phyloP scores from a whole-genome alignment of 2,888 invertebrate species.

The Eudemis profundana region DNA sequence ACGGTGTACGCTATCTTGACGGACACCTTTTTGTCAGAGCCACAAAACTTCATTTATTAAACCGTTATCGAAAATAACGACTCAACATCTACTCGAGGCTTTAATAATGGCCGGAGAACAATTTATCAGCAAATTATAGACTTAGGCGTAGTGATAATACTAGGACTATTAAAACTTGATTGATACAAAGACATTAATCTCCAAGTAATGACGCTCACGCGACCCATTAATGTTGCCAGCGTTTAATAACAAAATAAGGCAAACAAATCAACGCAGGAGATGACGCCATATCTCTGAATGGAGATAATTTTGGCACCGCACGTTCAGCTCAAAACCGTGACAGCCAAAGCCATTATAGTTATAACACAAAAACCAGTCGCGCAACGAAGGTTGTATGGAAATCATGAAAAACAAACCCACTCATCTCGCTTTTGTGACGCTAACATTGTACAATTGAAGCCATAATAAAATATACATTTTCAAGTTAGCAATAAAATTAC shows the following conservation, averaged over 20 bases:
- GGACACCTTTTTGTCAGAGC: too few relatives aligned
- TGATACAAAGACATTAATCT: not conserved
- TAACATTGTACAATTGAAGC: not conserved
- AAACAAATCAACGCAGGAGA: slow-evolving; percentile 23
- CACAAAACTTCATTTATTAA: not conserved
- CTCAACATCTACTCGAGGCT: not conserved
- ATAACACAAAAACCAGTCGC: slow-evolving; percentile 7
- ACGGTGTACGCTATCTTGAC: too few relatives aligned
- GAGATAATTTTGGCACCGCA: slow-evolving; percentile 29
- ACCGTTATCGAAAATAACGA: not conserved
- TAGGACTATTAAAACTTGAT: slow-evolving; percentile 1
- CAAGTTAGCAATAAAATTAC: too few relatives aligned
- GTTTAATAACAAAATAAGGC: slow-evolving; percentile 18
- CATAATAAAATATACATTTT: too few relatives aligned
- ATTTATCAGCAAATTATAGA: slow-evolving; percentile 1
- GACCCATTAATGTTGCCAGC: slow-evolving; percentile 15
- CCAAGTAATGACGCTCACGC: not conserved
- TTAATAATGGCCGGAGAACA: not conserved
- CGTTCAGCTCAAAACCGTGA: slow-evolving; percentile 16
- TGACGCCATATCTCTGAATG: slow-evolving; percentile 15
- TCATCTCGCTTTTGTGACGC: not conserved
- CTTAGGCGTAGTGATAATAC: not conserved
- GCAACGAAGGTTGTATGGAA: not conserved
- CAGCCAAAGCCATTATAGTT: slow-evolving; percentile 5
- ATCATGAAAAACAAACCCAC: slow-evolving; percentile 1